Conservation (phyloP, 2,797 vertebrate species). For the Poecile montanus region DNA sequence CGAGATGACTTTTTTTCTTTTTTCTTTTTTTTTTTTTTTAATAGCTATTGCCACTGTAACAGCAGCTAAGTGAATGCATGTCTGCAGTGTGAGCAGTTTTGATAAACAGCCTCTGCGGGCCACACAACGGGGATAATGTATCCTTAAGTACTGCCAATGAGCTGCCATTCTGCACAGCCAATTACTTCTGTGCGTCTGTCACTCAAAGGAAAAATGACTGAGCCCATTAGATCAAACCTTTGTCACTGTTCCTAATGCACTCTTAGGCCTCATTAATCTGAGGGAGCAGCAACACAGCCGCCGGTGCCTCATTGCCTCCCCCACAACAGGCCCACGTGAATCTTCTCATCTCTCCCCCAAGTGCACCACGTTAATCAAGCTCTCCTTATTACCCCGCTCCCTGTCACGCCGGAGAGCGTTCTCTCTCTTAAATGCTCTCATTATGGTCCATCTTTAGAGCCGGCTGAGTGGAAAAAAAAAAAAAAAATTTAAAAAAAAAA, state of each 20-base stretch:
- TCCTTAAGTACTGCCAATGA: conserved; percentile 89
- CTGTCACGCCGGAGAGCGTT: conserved; percentile 82
- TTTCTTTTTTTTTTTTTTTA: background rate
- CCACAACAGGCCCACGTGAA: conserved; percentile 82
- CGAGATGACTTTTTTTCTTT: conserved; percentile 38
- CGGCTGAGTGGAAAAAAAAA: conserved; percentile 80
- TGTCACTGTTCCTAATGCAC: conserved; percentile 88
- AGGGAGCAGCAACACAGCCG: conserved; percentile 83
- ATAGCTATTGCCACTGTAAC: conserved; percentile 78
- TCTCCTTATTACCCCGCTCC: conserved; percentile 86
- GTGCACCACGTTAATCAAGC: conserved; percentile 86
- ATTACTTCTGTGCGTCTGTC: conserved; percentile 88
- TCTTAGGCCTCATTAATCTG: conserved; percentile 88
- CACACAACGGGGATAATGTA: conserved; percentile 87
- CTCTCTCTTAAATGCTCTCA: conserved; percentile 88
- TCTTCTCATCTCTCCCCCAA: conserved; percentile 82
- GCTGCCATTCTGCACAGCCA: conserved; percentile 89
- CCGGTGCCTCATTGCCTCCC: conserved; percentile 79
- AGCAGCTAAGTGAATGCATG: conserved; percentile 79
- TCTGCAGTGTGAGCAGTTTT: conserved; percentile 85
- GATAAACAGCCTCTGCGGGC: conserved; percentile 87
- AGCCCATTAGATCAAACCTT: conserved; percentile 89
- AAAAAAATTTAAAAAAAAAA: background rate
- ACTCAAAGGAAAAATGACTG: conserved; percentile 90
- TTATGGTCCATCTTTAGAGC: conserved; percentile 92